Percentiles rank a stretch among this genome's conserved stretches.
These are phyloP conservation scores for Tenthredo mesomela DNA, from an alignment of 2,888 invertebrate species.

Conservation along the genomic window DNA sequence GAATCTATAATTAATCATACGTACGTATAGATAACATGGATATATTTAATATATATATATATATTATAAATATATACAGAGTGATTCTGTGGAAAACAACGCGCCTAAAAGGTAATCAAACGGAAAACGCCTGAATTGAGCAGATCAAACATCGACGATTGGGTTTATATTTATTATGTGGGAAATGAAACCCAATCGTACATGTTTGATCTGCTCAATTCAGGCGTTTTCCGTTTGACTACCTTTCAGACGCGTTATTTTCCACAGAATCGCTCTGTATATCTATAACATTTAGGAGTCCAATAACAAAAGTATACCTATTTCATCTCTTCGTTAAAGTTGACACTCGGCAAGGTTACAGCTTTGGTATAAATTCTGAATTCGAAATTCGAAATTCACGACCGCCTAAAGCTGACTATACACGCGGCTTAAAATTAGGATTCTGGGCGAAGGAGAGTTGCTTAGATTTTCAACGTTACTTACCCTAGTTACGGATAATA, in stretches of 20 bases:
- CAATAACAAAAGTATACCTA: slow-evolving; percentile 34
- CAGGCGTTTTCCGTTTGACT: too few relatives aligned
- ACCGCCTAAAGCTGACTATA: not conserved
- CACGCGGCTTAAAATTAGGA: not conserved
- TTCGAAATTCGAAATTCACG: not conserved
- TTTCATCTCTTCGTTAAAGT: not conserved
- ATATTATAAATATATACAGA: not conserved
- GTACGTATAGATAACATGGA: slow-evolving; percentile 11
- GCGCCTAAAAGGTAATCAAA: too few relatives aligned
- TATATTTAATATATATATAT: slow-evolving; percentile 17
- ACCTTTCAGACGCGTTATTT: too few relatives aligned
- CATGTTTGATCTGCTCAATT: too few relatives aligned
- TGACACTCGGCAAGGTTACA: slow-evolving; percentile 15
- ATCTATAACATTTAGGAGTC: slow-evolving; percentile 30
- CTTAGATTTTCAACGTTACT: slow-evolving; percentile 21
- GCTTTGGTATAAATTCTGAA: not conserved
- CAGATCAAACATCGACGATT: too few relatives aligned
- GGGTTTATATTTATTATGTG: too few relatives aligned
- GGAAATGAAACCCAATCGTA: too few relatives aligned
- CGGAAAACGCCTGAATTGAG: too few relatives aligned
- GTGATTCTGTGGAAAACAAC: too few relatives aligned
- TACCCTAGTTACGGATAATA: slow-evolving; percentile 33
- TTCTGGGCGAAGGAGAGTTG: not conserved
- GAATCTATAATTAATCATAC: slow-evolving; percentile 8
- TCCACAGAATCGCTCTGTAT: not conserved